phyloP scores from a whole-genome alignment of 2,797 vertebrate genomes.

The Sarcophilus harrisii region DNA sequence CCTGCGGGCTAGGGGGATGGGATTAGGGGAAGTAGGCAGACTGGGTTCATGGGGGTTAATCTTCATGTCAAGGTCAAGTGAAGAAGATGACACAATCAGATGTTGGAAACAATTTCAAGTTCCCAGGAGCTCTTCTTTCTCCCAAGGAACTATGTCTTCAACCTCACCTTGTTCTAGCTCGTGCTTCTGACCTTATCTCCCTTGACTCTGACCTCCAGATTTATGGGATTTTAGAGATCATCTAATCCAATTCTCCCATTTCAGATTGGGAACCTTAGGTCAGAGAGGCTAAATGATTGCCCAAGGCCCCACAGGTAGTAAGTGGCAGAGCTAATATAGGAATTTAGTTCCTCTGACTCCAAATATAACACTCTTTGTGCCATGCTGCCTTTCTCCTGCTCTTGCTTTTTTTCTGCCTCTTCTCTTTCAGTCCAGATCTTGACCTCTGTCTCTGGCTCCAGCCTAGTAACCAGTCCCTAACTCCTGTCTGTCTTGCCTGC shows the following conservation, averaged over 20 bases:
- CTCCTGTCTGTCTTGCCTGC: not conserved
- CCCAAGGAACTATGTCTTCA: not conserved
- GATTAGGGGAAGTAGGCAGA: not conserved
- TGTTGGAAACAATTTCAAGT: not conserved
- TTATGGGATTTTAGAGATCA: not conserved
- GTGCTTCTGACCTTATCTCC: not conserved
- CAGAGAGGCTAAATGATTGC: not conserved
- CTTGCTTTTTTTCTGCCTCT: not conserved
- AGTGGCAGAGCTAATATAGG: not conserved
- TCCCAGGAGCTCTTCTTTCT: not conserved
- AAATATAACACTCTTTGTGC: not conserved
- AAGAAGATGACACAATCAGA: not conserved
- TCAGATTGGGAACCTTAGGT: not conserved
- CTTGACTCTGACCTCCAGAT: not conserved
- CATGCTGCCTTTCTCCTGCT: not conserved
- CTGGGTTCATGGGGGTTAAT: not conserved
- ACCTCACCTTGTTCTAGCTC: not conserved
- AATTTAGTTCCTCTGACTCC: not conserved
- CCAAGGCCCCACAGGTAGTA: not conserved
- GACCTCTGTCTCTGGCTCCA: not conserved
- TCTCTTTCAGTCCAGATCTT: not conserved
- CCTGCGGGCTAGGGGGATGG: not conserved
- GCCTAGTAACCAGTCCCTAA: not conserved
- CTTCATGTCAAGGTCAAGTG: rapidly evolving
- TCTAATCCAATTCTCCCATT: not conserved